Conservation (phyloP, 2,113 vertebrate genomes). For the Xiphophorus maculatus region DNA sequence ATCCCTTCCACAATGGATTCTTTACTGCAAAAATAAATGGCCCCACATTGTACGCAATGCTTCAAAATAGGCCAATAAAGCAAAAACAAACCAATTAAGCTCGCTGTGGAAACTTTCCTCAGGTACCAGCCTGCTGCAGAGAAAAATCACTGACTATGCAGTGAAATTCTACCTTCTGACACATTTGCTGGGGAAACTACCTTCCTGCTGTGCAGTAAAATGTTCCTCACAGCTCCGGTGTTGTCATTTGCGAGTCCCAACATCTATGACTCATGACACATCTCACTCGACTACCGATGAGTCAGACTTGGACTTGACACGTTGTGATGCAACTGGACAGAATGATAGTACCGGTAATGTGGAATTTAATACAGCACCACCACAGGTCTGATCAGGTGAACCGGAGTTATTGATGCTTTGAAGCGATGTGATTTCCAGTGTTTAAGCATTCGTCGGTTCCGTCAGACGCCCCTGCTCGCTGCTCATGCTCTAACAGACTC, state of each 20-base stretch:
- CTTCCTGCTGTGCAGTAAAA: slow-evolving; percentile 36
- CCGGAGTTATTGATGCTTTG: slow-evolving; percentile 7
- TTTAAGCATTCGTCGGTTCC: slow-evolving; percentile 3
- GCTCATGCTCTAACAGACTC: slow-evolving; percentile 48
- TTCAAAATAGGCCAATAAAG: slow-evolving; percentile 1
- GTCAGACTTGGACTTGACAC: slow-evolving; percentile 58
- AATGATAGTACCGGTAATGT: slow-evolving; percentile 29
- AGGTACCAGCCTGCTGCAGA: background rate
- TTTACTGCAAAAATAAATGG: background rate
- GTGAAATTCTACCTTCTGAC: slow-evolving; percentile 25
- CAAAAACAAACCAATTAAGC: slow-evolving; percentile 6
- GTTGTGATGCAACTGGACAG: slow-evolving; percentile 57
- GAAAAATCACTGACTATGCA: slow-evolving; percentile 1
- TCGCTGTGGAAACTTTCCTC: background rate
- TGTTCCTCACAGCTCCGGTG: slow-evolving; percentile 30
- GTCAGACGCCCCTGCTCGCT: slow-evolving; percentile 28
- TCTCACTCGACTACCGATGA: slow-evolving; percentile 61
- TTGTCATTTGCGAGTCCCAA: slow-evolving; percentile 51
- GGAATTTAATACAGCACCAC: slow-evolving; percentile 25
- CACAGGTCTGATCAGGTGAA: background rate
- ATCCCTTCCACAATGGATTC: background rate
- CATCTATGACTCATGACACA: slow-evolving; percentile 67
- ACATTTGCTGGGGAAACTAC: slow-evolving; percentile 44
- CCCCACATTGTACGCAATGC: background rate
- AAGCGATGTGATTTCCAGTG: slow-evolving; percentile 1